These are phyloP conservation scores for Lysiphlebus fabarum DNA, from an alignment of 1,140 invertebrate genomes.

Conservation along the genomic window DNA sequence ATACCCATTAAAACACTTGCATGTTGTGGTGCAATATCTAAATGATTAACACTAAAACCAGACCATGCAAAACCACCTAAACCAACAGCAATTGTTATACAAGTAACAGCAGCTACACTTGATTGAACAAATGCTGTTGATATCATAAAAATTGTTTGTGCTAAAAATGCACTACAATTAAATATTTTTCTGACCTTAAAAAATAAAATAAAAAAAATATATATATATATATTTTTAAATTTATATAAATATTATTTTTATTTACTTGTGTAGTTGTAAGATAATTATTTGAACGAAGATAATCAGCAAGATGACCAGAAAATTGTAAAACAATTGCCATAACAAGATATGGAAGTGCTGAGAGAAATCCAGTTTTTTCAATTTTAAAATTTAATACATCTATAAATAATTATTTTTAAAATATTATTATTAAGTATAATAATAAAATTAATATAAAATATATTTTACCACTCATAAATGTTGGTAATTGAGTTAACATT, in stretches of 20 bases:
- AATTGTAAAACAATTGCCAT: constrained; percentile 78
- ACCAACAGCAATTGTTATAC: constrained; percentile 80
- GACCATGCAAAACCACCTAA: constrained; percentile 86
- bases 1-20: constrained; percentile 83
- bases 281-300: constrained; percentile 61
- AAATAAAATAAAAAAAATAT: not conserved
- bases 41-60: constrained; percentile 80
- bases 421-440: not conserved
- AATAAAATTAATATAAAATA: constrained; percentile 15
- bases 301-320: constrained; percentile 79
- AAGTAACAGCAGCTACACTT: constrained; percentile 66
- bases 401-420: constrained; percentile 42
- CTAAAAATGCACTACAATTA: constrained; percentile 74
- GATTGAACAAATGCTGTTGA: constrained; percentile 67
- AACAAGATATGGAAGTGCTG: constrained; percentile 80
- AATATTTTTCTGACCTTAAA: constrained; percentile 66
- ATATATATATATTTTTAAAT: not conserved
- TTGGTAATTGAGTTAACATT: constrained; percentile 83
- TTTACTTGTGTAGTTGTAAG: constrained; percentile 67
- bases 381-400: constrained; percentile 71
- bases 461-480: constrained; percentile 77
- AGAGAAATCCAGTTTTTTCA: constrained; percentile 74
- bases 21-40: constrained; percentile 82
- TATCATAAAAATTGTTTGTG: constrained; percentile 83
- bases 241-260: constrained; percentile 10